A percentile compares a stretch with the other conserved stretches of the same genome.
Evolutionary conservation across 2,888 invertebrate species (phyloP).

Genomic region (Cephus runcator): DNA sequence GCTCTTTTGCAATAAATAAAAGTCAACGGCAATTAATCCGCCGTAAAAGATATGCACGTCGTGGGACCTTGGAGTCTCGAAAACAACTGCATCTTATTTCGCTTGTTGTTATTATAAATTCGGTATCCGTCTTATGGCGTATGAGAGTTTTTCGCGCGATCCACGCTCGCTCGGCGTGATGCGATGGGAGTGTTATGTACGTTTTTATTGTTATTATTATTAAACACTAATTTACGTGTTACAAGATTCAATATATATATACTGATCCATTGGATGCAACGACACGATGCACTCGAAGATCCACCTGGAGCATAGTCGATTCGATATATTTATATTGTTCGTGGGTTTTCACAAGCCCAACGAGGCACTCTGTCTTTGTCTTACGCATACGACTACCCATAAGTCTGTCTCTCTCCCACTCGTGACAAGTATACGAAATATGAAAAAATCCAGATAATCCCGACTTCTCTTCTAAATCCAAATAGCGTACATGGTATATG

Average conservation of each 20-base stretch:
- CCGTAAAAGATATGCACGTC: conserved; percentile 36
- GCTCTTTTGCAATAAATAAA: conserved; percentile 58
- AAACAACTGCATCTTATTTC: conserved; percentile 20
- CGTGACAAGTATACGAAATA: neutral
- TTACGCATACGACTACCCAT: neutral
- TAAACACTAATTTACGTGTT: no score
- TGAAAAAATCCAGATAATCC: neutral
- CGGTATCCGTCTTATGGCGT: conserved; percentile 11
- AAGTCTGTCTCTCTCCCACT: neutral
- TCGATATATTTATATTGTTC: neutral
- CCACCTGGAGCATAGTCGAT: conserved; percentile 9
- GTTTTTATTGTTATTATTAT: neutral
- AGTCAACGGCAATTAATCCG: conserved; percentile 57
- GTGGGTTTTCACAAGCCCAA: neutral
- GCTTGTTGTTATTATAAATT: conserved; percentile 31
- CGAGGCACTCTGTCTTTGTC: neutral
- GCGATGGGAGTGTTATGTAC: neutral
- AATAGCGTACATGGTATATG: no score
- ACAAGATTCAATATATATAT: neutral
- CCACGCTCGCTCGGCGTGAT: no score
- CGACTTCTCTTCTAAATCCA: no score
- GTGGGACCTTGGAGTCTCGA: conserved; percentile 41
- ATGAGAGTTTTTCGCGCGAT: no score
- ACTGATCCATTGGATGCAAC: conserved; percentile 9
- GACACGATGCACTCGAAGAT: neutral